Conservation (phyloP, 2,113 vertebrate species). For the Gyps fulvus region DNA sequence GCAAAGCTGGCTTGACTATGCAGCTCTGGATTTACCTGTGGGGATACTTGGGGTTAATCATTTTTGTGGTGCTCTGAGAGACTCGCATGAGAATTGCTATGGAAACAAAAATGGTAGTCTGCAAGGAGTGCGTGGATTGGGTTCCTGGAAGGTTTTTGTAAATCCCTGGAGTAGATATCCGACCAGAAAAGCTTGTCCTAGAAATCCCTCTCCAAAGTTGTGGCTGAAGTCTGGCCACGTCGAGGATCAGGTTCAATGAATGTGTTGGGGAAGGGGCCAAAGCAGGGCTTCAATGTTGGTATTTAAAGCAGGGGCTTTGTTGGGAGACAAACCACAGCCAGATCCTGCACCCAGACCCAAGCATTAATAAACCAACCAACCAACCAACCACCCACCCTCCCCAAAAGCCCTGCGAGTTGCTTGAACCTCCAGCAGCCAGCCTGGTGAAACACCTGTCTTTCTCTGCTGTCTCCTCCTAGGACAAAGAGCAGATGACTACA, state of each 20-base stretch:
- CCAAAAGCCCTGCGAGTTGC: neutral
- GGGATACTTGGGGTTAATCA: neutral
- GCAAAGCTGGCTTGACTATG: neutral
- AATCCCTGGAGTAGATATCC: neutral
- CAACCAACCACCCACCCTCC: neutral
- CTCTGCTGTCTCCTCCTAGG: slow-evolving; percentile 65
- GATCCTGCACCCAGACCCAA: neutral
- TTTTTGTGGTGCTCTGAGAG: neutral
- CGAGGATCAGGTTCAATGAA: neutral
- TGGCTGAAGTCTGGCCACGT: neutral
- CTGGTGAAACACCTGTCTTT: neutral
- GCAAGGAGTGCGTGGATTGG: neutral
- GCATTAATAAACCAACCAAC: neutral
- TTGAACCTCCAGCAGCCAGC: neutral
- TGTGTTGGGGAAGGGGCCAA: neutral
- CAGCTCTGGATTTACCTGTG: neutral
- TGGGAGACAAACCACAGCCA: neutral
- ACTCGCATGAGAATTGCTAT: neutral
- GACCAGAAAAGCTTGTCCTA: neutral
- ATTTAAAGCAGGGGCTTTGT: neutral
- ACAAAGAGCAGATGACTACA: slow-evolving; percentile 91
- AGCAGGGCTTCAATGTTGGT: neutral
- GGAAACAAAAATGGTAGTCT: neutral
- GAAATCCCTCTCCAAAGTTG: neutral
- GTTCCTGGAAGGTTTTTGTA: neutral